Conservation (phyloP, 2,797 vertebrate species). For the Muraenolepis orangiensis region DNA sequence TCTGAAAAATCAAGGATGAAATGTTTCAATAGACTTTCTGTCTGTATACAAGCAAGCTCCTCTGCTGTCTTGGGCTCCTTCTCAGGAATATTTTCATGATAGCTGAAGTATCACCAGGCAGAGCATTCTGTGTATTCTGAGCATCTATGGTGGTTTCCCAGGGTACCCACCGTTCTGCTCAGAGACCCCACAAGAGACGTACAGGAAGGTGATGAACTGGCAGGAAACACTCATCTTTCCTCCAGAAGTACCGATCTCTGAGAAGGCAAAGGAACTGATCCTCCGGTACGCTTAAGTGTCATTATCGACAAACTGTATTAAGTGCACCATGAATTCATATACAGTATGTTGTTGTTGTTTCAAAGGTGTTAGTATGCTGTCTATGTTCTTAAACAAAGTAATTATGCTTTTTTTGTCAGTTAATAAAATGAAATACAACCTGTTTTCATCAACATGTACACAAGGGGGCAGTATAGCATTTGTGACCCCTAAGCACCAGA, state of each 20-base stretch:
- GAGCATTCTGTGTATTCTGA: not conserved
- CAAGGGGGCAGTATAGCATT: not conserved
- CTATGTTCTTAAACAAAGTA: not conserved
- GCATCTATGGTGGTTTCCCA: constrained; percentile 45
- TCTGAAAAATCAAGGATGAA: not conserved
- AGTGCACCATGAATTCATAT: too few relatives aligned
- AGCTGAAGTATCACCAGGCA: not conserved
- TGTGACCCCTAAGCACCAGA: not conserved
- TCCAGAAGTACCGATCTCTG: constrained; percentile 96
- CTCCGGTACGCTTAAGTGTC: constrained; percentile 78
- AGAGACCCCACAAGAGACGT: constrained; percentile 97
- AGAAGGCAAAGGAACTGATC: constrained; percentile 98
- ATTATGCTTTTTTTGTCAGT: not conserved
- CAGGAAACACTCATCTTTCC: constrained; percentile 94
- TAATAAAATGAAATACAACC: too few relatives aligned
- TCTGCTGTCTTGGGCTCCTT: not conserved
- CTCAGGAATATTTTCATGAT: not conserved
- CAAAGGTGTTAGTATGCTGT: not conserved
- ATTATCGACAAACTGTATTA: too few relatives aligned
- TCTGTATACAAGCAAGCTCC: not conserved
- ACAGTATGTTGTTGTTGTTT: not conserved
- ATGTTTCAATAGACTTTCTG: not conserved
- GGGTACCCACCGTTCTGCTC: constrained; percentile 98
- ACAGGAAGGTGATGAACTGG: constrained; percentile 99
- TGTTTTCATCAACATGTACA: not conserved